A percentile compares a stretch with the other conserved stretches of the same genome.
phyloP scores from a whole-genome alignment of 2,113 vertebrate species.

The Paramormyrops kingsleyae region DNA sequence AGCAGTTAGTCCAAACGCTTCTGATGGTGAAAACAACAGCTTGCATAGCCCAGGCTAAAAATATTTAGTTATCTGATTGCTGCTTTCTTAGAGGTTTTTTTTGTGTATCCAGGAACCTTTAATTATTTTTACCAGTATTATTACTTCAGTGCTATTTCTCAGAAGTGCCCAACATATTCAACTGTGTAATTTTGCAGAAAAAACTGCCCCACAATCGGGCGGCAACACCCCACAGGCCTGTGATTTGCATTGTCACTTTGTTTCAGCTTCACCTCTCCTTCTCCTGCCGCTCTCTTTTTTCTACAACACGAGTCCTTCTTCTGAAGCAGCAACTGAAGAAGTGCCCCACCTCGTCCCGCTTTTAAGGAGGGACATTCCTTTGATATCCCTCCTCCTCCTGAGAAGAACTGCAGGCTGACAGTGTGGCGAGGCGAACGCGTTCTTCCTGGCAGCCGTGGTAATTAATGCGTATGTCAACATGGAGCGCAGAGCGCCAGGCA shows the following conservation, averaged over 20 bases:
- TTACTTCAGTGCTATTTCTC: slow-evolving; percentile 7
- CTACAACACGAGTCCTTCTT: neutral
- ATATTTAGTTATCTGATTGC: neutral
- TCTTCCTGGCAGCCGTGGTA: slow-evolving; percentile 58
- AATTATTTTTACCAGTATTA: neutral
- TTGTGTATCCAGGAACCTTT: neutral
- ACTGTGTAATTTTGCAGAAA: slow-evolving; percentile 43
- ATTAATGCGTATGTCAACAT: slow-evolving; percentile 68
- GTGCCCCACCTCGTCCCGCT: neutral
- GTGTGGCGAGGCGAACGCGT: slow-evolving; percentile 47
- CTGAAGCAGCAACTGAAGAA: neutral
- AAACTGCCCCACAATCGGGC: neutral
- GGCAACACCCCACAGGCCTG: neutral
- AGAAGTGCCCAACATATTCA: slow-evolving; percentile 52
- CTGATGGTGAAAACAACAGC: neutral
- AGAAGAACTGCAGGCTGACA: slow-evolving; percentile 31
- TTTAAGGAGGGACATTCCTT: slow-evolving; percentile 2
- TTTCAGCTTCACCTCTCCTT: neutral
- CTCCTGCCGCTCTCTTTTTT: neutral
- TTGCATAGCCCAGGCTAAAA: neutral
- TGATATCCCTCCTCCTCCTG: neutral
- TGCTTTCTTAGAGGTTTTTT: neutral
- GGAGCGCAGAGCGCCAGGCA: slow-evolving; percentile 44
- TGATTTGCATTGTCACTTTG: neutral
- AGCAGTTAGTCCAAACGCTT: neutral